These are phyloP conservation scores for Leptodactylus fuscus DNA, from an alignment of 2,113 vertebrate genomes.

Conservation along the genomic window DNA sequence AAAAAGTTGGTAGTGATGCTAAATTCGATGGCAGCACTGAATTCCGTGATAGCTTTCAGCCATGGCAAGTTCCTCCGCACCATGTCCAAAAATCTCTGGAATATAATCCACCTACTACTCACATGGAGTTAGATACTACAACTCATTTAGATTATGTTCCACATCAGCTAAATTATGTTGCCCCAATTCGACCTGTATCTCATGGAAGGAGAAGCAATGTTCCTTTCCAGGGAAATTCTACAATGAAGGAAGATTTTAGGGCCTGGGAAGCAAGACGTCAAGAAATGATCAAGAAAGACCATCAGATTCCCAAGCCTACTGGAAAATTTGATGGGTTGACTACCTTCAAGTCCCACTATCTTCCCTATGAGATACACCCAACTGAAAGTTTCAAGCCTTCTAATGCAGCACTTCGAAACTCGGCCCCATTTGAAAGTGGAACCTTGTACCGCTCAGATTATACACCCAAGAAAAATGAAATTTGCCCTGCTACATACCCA, in stretches of 20 bases:
- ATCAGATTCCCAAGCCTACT: conserved; percentile 70
- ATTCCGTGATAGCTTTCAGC: conserved; percentile 79
- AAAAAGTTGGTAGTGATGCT: conserved; percentile 57
- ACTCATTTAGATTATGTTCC: conserved; percentile 72
- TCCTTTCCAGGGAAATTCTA: conserved; percentile 81
- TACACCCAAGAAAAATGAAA: conserved; percentile 71
- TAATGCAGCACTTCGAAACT: background rate
- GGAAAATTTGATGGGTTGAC: conserved; percentile 80
- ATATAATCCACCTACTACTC: conserved; percentile 71
- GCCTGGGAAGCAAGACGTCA: conserved; percentile 70
- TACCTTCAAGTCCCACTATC: conserved; percentile 81
- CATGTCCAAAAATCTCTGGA: conserved; percentile 64
- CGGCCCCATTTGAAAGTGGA: conserved; percentile 70
- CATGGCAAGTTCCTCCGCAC: conserved; percentile 69
- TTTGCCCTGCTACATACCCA: conserved; percentile 77
- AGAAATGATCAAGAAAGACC: conserved; percentile 68
- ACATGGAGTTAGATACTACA: conserved; percentile 77
- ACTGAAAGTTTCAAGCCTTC: conserved; percentile 76
- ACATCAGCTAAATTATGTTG: conserved; percentile 67
- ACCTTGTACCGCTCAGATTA: conserved; percentile 79
- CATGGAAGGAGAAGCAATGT: conserved; percentile 58
- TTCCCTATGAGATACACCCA: conserved; percentile 72
- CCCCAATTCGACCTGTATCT: conserved; percentile 71
- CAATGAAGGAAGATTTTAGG: conserved; percentile 81
- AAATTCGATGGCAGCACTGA: conserved; percentile 78